phyloP scores from a whole-genome alignment of 2,113 vertebrate species.

The Montifringilla adamsi region DNA sequence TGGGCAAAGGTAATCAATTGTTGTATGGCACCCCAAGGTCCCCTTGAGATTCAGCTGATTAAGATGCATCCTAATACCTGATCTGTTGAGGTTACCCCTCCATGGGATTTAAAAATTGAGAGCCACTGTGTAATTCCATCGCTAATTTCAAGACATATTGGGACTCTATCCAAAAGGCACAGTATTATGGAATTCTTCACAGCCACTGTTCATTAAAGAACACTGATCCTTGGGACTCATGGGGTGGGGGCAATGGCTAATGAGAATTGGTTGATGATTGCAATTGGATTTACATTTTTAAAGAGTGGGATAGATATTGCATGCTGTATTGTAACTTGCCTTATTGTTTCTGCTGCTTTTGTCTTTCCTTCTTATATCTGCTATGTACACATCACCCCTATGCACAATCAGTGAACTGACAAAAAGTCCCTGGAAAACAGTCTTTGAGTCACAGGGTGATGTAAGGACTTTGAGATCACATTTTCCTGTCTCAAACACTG shows the following conservation, averaged over 20 bases:
- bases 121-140: background rate
- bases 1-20: too few relatives aligned
- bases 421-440: background rate
- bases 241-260: background rate
- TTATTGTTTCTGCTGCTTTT: background rate
- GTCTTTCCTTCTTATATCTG: background rate
- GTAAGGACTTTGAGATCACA: background rate
- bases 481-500: background rate
- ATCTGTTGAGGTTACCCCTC: background rate
- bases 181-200: background rate
- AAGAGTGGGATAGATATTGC: background rate
- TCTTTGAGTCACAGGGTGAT: background rate
- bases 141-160: background rate
- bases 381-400: accelerated
- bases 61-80: accelerated
- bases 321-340: accelerated
- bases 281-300: background rate
- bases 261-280: background rate
- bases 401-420: background rate
- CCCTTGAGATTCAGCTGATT: background rate
- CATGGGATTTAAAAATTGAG: background rate
- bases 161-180: background rate
- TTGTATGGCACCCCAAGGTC: background rate
- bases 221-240: background rate
- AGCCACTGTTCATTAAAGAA: background rate